Conservation (phyloP, 2,888 invertebrate species). For the Neoitamus cyanurus region DNA sequence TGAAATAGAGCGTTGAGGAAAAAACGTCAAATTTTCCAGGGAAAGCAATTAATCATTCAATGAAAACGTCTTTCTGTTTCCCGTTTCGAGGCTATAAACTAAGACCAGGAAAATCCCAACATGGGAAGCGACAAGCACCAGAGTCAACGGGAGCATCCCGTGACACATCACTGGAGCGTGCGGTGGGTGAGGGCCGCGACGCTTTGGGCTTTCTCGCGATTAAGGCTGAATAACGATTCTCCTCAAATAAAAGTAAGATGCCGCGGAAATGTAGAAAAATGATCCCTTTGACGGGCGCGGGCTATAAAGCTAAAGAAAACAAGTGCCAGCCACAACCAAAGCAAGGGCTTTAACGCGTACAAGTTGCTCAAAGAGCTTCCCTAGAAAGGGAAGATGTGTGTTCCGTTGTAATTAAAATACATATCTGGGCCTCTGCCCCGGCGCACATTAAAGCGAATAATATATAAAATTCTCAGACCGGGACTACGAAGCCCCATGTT, state of each 20-base stretch:
- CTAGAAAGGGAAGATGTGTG: background rate
- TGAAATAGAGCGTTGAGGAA: background rate
- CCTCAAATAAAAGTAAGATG: background rate
- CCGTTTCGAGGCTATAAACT: constrained; percentile 25
- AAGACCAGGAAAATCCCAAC: constrained; percentile 20
- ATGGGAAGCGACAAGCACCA: background rate
- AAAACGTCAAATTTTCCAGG: constrained; percentile 37
- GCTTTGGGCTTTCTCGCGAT: background rate
- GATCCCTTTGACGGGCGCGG: constrained; percentile 7
- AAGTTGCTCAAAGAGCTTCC: background rate
- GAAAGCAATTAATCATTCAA: constrained; percentile 41
- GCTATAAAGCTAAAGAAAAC: constrained; percentile 10
- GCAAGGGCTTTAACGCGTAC: background rate
- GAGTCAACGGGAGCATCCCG: background rate
- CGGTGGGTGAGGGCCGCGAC: background rate
- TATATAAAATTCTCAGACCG: background rate
- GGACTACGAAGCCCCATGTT: background rate
- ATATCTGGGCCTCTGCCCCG: background rate
- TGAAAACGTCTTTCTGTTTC: constrained; percentile 35
- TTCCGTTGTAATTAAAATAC: constrained; percentile 20
- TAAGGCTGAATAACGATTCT: constrained; percentile 1
- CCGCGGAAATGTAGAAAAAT: background rate
- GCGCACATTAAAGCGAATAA: background rate
- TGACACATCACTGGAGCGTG: background rate
- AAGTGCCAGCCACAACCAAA: background rate